Conservation (phyloP, 2,113 vertebrate species). For the Chloroceryle aenea region DNA sequence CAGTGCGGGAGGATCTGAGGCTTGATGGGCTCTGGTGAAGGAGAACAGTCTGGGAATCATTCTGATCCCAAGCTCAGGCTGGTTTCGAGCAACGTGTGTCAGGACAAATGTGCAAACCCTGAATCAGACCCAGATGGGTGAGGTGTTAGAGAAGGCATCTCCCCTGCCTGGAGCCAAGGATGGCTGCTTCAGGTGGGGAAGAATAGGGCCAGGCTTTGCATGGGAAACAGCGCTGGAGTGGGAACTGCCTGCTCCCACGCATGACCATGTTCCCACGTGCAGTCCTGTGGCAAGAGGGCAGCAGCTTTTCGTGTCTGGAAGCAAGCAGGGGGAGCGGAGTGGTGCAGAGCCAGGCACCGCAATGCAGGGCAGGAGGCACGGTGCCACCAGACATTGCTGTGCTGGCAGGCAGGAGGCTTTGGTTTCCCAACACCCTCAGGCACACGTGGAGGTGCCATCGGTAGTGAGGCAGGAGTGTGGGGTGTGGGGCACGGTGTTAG, state of each 20-base stretch:
- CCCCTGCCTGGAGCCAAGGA: not conserved
- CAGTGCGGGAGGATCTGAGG: not conserved
- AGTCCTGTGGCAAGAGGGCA: not conserved
- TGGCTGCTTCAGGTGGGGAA: not conserved
- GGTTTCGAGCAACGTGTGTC: not conserved
- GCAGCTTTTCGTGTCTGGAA: not conserved
- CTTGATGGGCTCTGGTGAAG: not conserved
- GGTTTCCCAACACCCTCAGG: not conserved
- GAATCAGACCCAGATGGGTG: not conserved
- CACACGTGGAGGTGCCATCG: rapidly evolving
- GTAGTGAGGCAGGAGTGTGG: rapidly evolving
- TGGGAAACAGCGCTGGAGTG: not conserved
- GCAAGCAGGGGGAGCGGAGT: not conserved
- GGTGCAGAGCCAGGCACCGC: not conserved
- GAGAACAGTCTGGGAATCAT: not conserved
- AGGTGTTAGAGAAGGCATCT: not conserved
- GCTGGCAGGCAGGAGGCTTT: not conserved
- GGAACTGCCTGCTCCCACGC: not conserved
- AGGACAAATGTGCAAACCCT: not conserved
- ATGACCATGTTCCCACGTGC: not conserved
- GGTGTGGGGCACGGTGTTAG: rapidly evolving
- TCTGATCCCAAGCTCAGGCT: not conserved
- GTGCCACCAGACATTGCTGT: not conserved
- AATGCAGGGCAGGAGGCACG: not conserved
- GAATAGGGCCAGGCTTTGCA: not conserved